Evolutionary conservation across 2,113 vertebrate genomes (phyloP).

Genomic region (Ailurus styani): DNA sequence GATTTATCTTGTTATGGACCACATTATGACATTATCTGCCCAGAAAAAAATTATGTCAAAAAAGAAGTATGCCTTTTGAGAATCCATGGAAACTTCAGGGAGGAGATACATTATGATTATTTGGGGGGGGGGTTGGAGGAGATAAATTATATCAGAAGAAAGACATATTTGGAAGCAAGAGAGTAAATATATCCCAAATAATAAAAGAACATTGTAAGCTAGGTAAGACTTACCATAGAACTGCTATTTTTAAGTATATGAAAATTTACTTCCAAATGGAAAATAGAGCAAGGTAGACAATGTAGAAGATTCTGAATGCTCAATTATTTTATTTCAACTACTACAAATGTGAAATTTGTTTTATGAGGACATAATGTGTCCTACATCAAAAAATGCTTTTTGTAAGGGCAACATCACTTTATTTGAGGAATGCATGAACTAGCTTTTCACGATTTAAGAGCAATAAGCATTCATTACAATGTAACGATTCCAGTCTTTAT

Average conservation of each 20-base stretch:
- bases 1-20: neutral
- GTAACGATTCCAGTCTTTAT: neutral
- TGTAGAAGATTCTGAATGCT: neutral
- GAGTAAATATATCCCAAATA: neutral
- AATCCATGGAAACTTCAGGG: neutral
- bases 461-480: neutral
- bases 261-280: conserved; percentile 11
- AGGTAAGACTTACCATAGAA: neutral
- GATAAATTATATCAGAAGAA: neutral
- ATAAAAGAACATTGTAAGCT: neutral
- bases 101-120: neutral
- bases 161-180: neutral
- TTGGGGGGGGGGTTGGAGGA: neutral
- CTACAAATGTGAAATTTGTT: neutral
- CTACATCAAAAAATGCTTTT: neutral
- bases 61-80: conserved; percentile 1
- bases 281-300: neutral
- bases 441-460: neutral
- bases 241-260: neutral
- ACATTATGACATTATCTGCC: neutral
- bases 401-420: neutral
- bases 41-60: neutral
- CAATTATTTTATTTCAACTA: neutral
- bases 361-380: neutral
- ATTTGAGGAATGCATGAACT: conserved; percentile 16